Conservation (phyloP, 2,797 vertebrate species). For the Smutsia gigantea region DNA sequence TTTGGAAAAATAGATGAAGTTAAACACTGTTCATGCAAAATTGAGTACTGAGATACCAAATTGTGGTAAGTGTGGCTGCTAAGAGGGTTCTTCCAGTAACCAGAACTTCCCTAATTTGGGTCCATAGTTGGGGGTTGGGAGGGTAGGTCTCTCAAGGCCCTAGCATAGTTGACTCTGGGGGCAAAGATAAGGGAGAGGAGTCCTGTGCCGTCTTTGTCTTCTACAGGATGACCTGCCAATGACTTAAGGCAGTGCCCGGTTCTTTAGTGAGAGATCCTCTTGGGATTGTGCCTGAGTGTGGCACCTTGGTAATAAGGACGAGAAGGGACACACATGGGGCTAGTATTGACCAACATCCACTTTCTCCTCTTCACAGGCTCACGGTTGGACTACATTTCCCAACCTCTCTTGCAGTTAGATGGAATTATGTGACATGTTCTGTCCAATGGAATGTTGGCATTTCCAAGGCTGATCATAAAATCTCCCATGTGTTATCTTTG, state of each 20-base stretch:
- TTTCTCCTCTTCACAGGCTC: not conserved
- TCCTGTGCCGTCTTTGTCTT: not conserved
- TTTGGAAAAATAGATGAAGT: conserved; percentile 40
- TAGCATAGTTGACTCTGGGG: not conserved
- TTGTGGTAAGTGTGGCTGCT: not conserved
- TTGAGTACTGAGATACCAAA: not conserved
- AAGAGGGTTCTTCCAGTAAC: not conserved
- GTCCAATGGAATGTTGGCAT: not conserved
- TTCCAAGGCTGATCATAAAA: not conserved
- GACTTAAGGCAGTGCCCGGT: not conserved
- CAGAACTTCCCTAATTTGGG: not conserved
- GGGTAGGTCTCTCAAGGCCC: not conserved
- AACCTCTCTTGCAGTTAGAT: not conserved
- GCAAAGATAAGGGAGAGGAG: not conserved
- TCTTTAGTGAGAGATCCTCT: not conserved
- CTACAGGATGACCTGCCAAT: not conserved
- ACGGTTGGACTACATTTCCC: not conserved
- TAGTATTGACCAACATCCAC: not conserved
- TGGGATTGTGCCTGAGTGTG: not conserved
- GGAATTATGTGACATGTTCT: not conserved
- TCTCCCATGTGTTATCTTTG: accelerated
- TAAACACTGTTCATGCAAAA: conserved; percentile 15
- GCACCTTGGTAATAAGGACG: not conserved
- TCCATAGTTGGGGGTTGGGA: not conserved
- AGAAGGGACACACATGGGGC: not conserved